A percentile compares a stretch with the other conserved stretches of the same genome.
These are phyloP conservation scores for Zhuqinia jingwanae DNA, from an alignment of 2,888 invertebrate species.

Conservation along the genomic window DNA sequence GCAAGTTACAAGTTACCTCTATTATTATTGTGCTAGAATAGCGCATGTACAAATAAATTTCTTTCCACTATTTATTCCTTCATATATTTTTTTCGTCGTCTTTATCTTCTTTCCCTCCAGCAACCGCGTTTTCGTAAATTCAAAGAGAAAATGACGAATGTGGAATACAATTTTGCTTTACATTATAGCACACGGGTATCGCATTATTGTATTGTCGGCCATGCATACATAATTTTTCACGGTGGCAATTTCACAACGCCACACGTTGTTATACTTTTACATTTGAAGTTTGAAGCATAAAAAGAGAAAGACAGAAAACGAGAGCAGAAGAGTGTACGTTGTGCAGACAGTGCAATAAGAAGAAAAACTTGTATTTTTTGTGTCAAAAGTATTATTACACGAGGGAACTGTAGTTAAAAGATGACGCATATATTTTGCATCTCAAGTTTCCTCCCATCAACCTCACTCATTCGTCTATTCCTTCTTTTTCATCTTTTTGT, in stretches of 20 bases:
- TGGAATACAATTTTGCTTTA: too few relatives aligned
- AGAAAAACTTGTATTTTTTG: neutral
- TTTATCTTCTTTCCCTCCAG: neutral
- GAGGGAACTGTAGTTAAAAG: neutral
- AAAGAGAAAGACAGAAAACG: neutral
- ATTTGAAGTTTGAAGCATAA: slow-evolving; percentile 2
- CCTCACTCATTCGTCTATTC: slow-evolving; percentile 7
- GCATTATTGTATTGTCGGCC: slow-evolving; percentile 20
- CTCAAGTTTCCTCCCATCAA: slow-evolving; percentile 13
- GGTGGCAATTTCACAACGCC: slow-evolving; percentile 13
- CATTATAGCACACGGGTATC: too few relatives aligned
- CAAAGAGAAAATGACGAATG: too few relatives aligned
- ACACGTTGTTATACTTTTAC: too few relatives aligned
- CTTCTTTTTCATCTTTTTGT: neutral
- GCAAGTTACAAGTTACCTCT: too few relatives aligned
- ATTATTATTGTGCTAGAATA: too few relatives aligned
- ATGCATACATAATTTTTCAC: slow-evolving; percentile 21
- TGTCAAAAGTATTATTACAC: slow-evolving; percentile 34
- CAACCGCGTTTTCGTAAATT: too few relatives aligned
- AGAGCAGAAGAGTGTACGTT: too few relatives aligned
- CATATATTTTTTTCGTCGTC: too few relatives aligned
- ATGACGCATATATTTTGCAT: slow-evolving; percentile 23
- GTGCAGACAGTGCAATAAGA: too few relatives aligned
- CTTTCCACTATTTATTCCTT: too few relatives aligned
- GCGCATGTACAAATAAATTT: too few relatives aligned